phyloP scores from a whole-genome alignment of 64 coral and sea anemone species.

The Astreopora myriophthalma region DNA sequence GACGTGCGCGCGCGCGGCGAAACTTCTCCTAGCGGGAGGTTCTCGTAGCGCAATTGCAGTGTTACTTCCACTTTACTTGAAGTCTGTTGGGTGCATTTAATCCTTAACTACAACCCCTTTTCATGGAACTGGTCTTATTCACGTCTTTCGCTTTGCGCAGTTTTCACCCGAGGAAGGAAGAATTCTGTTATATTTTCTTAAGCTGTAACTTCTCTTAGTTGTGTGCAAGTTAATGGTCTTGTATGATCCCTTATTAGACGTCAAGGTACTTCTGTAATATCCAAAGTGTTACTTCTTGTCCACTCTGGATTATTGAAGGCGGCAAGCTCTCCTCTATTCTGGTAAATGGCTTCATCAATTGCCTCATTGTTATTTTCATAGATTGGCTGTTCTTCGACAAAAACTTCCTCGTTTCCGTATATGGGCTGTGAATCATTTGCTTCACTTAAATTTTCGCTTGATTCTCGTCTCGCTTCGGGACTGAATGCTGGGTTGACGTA shows the following conservation, averaged over 20 bases:
- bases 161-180: too few relatives aligned
- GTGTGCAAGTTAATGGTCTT: neutral
- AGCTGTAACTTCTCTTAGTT: neutral
- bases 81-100: too few relatives aligned
- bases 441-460: neutral
- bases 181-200: neutral
- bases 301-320: neutral
- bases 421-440: neutral
- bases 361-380: neutral
- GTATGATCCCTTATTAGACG: neutral
- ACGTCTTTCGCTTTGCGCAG: too few relatives aligned
- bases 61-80: too few relatives aligned
- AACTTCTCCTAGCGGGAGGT: too few relatives aligned
- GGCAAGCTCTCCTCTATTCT: neutral
- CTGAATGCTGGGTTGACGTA: neutral
- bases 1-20: too few relatives aligned
- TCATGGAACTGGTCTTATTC: too few relatives aligned
- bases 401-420: neutral
- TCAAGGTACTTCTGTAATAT: neutral
- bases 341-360: neutral
- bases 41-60: too few relatives aligned
- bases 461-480: neutral
- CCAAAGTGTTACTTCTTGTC: neutral
- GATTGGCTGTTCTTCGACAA: neutral
- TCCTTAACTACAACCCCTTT: too few relatives aligned